Percentiles rank a stretch among this genome's conserved stretches.
These are phyloP conservation scores for Torymus tubicola DNA, from an alignment of 2,888 invertebrate species.

Conservation along the genomic window DNA sequence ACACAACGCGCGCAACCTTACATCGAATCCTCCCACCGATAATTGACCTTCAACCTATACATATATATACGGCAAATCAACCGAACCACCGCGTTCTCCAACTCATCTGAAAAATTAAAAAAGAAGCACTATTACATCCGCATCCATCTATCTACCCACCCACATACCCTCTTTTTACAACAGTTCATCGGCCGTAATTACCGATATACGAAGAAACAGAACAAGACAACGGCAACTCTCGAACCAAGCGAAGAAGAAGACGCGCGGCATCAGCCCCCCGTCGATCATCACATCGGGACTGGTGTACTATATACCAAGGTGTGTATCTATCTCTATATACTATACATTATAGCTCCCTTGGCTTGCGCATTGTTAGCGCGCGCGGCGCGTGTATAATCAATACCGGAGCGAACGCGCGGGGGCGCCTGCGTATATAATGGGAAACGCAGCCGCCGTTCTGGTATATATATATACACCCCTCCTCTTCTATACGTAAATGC, in stretches of 20 bases:
- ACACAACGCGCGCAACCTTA: no score
- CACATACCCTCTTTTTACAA: no score
- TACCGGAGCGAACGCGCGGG: slow-evolving; percentile 61
- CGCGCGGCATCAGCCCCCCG: neutral
- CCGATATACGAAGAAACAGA: neutral
- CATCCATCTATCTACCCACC: no score
- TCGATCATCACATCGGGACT: neutral
- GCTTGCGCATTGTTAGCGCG: slow-evolving; percentile 62
- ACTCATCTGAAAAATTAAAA: no score
- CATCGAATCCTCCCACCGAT: no score
- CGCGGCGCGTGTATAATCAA: slow-evolving; percentile 70
- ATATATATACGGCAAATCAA: no score
- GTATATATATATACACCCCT: no score
- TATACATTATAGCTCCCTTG: neutral
- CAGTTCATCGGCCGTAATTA: no score
- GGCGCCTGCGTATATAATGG: slow-evolving; percentile 62
- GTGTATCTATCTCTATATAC: neutral
- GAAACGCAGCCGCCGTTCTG: slow-evolving; percentile 61
- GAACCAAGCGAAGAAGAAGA: no score
- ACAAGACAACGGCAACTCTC: neutral
- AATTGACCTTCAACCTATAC: no score
- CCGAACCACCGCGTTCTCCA: no score
- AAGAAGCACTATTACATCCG: no score
- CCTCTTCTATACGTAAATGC: neutral
- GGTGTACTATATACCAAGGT: neutral